These are phyloP conservation scores for Ostrea edulis DNA, from an alignment of 1,140 invertebrate species.

Conservation along the genomic window DNA sequence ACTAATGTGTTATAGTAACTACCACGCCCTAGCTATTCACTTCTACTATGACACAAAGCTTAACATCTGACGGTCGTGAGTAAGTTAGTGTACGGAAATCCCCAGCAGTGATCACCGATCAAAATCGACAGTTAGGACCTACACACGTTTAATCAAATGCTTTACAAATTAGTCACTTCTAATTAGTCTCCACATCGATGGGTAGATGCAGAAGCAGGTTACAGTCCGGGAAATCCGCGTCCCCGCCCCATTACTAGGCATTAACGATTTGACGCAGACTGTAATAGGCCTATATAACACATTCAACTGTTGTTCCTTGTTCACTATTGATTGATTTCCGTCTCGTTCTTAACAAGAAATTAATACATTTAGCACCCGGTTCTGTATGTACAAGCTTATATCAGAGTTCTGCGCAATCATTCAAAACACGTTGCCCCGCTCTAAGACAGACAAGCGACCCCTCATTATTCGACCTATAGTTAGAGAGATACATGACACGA, in stretches of 20 bases:
- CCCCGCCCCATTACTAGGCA: not conserved
- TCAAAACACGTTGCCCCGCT: not conserved
- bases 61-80: not conserved
- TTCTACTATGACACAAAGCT: not conserved
- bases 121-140: no score
- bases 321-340: constrained; percentile 19
- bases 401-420: not conserved
- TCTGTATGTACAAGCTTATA: constrained; percentile 31
- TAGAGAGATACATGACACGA: constrained; percentile 21
- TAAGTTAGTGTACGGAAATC: not conserved
- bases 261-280: not conserved
- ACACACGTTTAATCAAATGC: not conserved
- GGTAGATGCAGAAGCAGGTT: constrained; percentile 20
- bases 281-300: not conserved
- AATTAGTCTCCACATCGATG: not conserved
- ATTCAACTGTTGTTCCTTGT: not conserved
- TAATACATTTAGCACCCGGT: constrained; percentile 28
- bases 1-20: not conserved
- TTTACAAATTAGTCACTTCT: constrained; percentile 12
- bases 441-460: constrained; percentile 29
- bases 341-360: constrained; percentile 5
- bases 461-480: constrained; percentile 9
- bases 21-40: constrained; percentile 2
- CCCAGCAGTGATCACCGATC: not conserved
- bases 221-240: not conserved